Evolutionary conservation across 2,888 invertebrate species (phyloP).

Genomic region (Ligdia adustata): DNA sequence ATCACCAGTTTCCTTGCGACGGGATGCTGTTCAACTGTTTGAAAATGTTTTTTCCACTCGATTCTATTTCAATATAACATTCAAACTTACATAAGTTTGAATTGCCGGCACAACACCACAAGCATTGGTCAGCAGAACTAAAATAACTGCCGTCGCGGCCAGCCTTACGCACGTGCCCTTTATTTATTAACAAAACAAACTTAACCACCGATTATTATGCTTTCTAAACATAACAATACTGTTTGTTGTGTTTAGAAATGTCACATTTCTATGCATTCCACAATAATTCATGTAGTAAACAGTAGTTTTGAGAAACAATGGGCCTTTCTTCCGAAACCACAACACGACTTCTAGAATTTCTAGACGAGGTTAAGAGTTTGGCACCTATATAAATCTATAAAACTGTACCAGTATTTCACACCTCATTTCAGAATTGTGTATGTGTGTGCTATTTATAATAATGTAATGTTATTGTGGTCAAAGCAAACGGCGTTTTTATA

Average conservation of each 20-base stretch:
- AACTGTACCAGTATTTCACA: not conserved
- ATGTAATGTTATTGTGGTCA: no score
- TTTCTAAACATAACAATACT: constrained; percentile 6
- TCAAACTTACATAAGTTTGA: no score
- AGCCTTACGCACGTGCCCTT: not conserved
- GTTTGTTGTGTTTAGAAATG: constrained; percentile 8
- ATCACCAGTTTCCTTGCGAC: no score
- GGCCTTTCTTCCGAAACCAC: constrained; percentile 10
- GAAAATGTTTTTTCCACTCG: no score
- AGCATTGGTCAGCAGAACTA: no score
- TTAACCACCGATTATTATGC: constrained; percentile 6
- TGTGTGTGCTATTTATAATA: no score
- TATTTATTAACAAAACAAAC: constrained; percentile 8
- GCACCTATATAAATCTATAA: not conserved
- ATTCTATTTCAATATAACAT: no score
- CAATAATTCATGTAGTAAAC: constrained; percentile 11
- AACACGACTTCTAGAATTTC: no score
- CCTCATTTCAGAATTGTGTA: constrained; percentile 2
- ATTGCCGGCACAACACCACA: no score
- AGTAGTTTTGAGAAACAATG: constrained; percentile 15
- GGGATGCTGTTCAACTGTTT: no score
- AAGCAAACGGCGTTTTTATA: no score
- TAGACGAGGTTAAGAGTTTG: constrained; percentile 1
- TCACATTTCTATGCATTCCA: constrained; percentile 9
- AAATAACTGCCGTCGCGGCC: not conserved